Percentiles rank a stretch among this genome's conserved stretches.
phyloP scores from a whole-genome alignment of 1,140 invertebrate genomes.

The Camponotus floridanus region DNA sequence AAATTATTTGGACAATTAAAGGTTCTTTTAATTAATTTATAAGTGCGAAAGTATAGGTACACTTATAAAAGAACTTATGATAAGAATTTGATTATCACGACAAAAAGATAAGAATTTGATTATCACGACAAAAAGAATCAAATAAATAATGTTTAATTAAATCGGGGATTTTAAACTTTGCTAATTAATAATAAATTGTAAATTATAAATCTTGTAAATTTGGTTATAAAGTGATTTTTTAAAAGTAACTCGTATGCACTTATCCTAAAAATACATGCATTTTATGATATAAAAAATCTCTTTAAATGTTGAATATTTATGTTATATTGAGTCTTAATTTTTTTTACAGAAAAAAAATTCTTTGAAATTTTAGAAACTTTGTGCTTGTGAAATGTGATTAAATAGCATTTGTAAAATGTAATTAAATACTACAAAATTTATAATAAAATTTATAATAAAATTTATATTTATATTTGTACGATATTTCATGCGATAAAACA shows the following conservation, averaged over 20 bases:
- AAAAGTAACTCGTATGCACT: background rate
- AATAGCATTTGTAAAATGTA: background rate
- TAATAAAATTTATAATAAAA: too few relatives aligned
- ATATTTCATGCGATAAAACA: background rate
- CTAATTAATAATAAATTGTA: background rate
- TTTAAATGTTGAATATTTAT: too few relatives aligned
- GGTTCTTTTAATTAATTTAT: background rate
- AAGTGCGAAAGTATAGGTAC: background rate
- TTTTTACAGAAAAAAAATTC: background rate
- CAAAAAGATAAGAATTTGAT: too few relatives aligned
- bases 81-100: too few relatives aligned
- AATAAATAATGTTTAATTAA: background rate
- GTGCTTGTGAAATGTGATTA: background rate
- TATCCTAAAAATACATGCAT: background rate
- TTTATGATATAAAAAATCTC: background rate
- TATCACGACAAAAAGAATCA: too few relatives aligned
- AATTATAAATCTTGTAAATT: background rate
- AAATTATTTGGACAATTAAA: background rate
- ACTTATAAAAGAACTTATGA: background rate
- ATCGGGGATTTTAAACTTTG: background rate
- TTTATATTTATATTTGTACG: constrained; percentile 1
- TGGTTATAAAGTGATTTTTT: background rate
- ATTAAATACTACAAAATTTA: background rate
- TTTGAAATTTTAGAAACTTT: background rate
- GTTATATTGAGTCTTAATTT: background rate